Conservation (phyloP, 2,888 invertebrate species). For the Polymixis flavicincta region DNA sequence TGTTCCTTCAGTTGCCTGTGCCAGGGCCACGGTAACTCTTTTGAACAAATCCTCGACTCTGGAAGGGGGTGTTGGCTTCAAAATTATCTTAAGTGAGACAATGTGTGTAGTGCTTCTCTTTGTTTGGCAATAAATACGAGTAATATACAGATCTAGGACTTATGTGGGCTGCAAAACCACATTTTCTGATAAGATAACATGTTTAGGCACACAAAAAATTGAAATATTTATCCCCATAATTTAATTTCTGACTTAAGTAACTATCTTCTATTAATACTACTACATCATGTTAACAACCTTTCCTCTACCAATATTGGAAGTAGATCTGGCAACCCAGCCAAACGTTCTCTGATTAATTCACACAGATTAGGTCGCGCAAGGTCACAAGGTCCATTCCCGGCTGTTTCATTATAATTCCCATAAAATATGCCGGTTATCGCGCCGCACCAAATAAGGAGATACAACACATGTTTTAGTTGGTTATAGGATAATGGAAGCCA, state of each 20-base stretch:
- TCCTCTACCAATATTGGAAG: conserved; percentile 28
- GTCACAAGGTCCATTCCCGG: conserved; percentile 61
- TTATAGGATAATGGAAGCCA: conserved; percentile 48
- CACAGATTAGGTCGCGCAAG: conserved; percentile 66
- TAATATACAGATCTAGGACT: background rate
- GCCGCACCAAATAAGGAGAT: conserved; percentile 52
- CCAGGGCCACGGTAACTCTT: no score
- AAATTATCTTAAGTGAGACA: background rate
- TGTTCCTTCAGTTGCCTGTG: no score
- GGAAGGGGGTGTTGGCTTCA: no score
- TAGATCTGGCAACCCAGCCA: conserved; percentile 48
- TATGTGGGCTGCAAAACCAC: no score
- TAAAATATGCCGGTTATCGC: conserved; percentile 61
- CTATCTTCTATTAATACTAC: conserved; percentile 4
- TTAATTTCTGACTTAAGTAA: background rate
- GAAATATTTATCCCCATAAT: background rate
- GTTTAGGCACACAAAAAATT: background rate
- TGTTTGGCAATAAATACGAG: background rate
- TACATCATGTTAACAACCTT: background rate
- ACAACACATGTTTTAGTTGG: conserved; percentile 51
- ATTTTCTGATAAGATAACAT: no score
- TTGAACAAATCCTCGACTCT: no score
- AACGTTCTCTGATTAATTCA: conserved; percentile 62
- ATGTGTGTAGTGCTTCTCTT: background rate
- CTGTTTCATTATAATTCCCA: conserved; percentile 63